phyloP scores from a whole-genome alignment of 2,888 invertebrate genomes.

The Phasia obesa region DNA sequence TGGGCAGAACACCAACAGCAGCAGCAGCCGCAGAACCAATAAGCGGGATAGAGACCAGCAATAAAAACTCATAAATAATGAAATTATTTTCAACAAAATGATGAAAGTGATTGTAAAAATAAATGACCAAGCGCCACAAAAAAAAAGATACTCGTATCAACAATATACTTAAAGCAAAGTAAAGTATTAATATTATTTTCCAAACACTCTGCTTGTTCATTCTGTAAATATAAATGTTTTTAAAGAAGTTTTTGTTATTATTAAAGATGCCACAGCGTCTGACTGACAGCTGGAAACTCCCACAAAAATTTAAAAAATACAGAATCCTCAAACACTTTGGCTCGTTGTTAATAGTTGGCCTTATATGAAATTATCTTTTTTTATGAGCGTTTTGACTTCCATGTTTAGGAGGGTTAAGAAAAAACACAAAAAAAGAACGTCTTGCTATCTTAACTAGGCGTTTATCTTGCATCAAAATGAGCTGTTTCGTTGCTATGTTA shows the following conservation, averaged over 20 bases:
- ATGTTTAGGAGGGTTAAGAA: constrained; percentile 19
- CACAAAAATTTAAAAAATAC: constrained; percentile 51
- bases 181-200: constrained; percentile 56
- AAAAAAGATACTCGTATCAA: constrained; percentile 20
- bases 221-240: constrained; percentile 42
- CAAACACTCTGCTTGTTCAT: constrained; percentile 4
- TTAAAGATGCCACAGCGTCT: constrained; percentile 70
- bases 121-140: constrained; percentile 70
- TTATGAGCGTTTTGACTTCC: constrained; percentile 47
- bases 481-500: constrained; percentile 9
- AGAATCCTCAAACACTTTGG: constrained; percentile 62
- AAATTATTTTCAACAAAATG: constrained; percentile 67
- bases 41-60: constrained; percentile 1
- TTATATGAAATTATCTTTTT: constrained; percentile 48
- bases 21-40: constrained; percentile 36
- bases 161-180: constrained; percentile 15
- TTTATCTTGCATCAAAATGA: constrained; percentile 60
- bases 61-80: constrained; percentile 69
- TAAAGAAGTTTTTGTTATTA: constrained; percentile 41
- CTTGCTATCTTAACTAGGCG: constrained; percentile 67
- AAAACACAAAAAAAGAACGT: constrained; percentile 13
- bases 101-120: constrained; percentile 69
- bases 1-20: constrained; percentile 45
- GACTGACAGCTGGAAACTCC: constrained; percentile 71
- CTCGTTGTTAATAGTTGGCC: constrained; percentile 35